Evolutionary conservation across 2,888 invertebrate genomes (phyloP), one percentile per base, ranked within the genome.

Genomic region (Chrysopilus asiliformis): DNA sequence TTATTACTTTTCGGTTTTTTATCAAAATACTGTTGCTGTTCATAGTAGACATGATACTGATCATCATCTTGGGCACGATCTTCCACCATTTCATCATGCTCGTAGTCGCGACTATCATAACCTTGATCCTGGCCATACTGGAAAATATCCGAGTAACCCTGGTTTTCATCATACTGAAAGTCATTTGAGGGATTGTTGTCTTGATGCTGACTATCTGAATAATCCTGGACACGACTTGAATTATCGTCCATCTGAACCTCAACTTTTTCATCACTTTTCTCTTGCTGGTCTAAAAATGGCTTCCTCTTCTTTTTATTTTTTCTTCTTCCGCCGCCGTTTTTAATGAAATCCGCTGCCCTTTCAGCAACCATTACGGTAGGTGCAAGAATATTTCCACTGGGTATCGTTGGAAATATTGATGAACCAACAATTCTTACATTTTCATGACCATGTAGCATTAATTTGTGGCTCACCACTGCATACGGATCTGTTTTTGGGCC

Each of bases 321-420:
- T 22, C 43, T 77, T n/a, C n/a, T n/a, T n/a, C n/a, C n/a, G n/a
- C n/a, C n/a, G n/a, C n/a, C 74, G 49, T 74, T 68, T 50, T 79
- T 79, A 46, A 83, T 79, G 70, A 83, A 72, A 50, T 82, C 80
- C 0, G 79, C 66, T 4, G 74, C 79, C 51, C 80, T 82, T 52
- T 83, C 82, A 0, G 74, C 82, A 20, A 83, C 77, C 81, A 82
- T 82, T 31, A 82, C 77, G 8, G 70, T 70, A 1, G 82, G 79
- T 0, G 79, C 81, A 46, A 81, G 81, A 0, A 80, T 81, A 52
- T 83, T 81, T 0, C 81, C 82, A 31, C 68, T 76, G 0, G 72
- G 68, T 38, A 83, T 77, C 6, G 57, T 68, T 0, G 83, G 83
- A 77, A 84, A 82, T 19, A 84, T 68, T 43, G 80, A 81, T 0